These are phyloP conservation scores for Oscheius sp. DNA, from an alignment of 2,888 invertebrate species.

Conservation along the genomic window DNA sequence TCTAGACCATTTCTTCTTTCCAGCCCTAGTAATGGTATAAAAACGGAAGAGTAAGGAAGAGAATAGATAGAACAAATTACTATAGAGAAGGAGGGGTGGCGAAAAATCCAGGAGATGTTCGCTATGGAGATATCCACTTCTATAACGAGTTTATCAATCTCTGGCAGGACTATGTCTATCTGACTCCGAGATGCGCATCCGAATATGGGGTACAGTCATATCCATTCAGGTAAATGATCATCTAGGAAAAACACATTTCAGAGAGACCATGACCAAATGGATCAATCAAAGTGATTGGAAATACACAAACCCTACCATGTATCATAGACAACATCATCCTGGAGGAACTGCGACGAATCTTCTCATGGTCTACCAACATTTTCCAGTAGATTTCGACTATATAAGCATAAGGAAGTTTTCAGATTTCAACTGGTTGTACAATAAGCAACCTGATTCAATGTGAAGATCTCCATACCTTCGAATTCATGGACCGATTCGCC, in stretches of 20 bases:
- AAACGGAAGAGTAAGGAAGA: slow-evolving; percentile 53
- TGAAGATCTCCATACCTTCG: neutral
- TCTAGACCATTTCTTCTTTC: slow-evolving; percentile 82
- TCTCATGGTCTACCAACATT: slow-evolving; percentile 58
- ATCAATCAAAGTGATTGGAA: slow-evolving; percentile 44
- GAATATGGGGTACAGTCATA: slow-evolving; percentile 95
- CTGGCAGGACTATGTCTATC: slow-evolving; percentile 83
- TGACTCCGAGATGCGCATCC: slow-evolving; percentile 86
- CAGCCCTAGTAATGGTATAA: slow-evolving; percentile 86
- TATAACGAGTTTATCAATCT: slow-evolving; percentile 84
- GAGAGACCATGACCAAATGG: slow-evolving; percentile 45
- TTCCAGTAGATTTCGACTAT: slow-evolving; percentile 46
- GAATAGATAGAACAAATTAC: neutral
- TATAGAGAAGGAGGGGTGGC: slow-evolving; percentile 30
- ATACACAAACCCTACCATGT: slow-evolving; percentile 33
- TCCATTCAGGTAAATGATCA: slow-evolving; percentile 74
- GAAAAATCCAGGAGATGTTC: slow-evolving; percentile 80
- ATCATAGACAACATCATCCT: slow-evolving; percentile 87
- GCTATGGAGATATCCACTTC: slow-evolving; percentile 87
- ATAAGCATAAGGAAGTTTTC: neutral
- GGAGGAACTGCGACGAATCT: slow-evolving; percentile 76
- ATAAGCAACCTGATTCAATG: slow-evolving; percentile 1
- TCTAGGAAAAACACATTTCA: neutral
- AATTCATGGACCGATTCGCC: slow-evolving; percentile 53
- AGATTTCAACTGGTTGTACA: neutral